Evolutionary conservation across 2,888 invertebrate species (phyloP).

Genomic region (Leptogaster cylindrica): DNA sequence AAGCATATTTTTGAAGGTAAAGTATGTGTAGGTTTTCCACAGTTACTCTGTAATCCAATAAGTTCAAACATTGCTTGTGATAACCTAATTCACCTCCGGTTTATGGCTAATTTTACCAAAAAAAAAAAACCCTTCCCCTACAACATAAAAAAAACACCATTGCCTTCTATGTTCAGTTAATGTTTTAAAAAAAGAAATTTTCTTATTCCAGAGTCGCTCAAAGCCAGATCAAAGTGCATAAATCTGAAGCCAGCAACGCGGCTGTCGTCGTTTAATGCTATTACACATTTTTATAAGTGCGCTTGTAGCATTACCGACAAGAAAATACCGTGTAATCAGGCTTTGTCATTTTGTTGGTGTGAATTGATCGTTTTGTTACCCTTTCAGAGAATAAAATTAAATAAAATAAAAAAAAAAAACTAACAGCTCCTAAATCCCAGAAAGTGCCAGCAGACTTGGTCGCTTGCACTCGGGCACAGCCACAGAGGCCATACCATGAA

Average conservation of each 20-base stretch:
- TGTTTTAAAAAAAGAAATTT: background rate
- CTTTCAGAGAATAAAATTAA: constrained; percentile 9
- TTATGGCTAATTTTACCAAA: constrained; percentile 4
- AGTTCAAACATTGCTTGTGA: background rate
- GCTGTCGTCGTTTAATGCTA: constrained; percentile 9
- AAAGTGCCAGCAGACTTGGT: no score
- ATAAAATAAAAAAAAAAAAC: background rate
- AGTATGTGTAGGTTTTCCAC: no score
- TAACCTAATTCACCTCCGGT: background rate
- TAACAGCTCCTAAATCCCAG: background rate
- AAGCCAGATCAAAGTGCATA: constrained; percentile 1
- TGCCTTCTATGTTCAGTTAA: background rate
- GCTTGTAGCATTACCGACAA: constrained; percentile 20
- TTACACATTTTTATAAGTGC: constrained; percentile 25
- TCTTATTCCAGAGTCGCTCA: background rate
- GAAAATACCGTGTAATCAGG: constrained; percentile 39
- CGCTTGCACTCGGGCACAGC: no score
- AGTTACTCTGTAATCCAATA: background rate
- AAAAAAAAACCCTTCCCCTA: background rate
- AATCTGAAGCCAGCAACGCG: constrained; percentile 6
- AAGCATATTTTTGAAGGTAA: no score
- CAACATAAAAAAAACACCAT: background rate
- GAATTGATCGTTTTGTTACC: constrained; percentile 38
- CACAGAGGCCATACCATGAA: constrained; percentile 22
- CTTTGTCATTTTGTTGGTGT: constrained; percentile 17